Evolutionary conservation across 2,113 vertebrate genomes (phyloP).

Genomic region (Thomomys bottae): DNA sequence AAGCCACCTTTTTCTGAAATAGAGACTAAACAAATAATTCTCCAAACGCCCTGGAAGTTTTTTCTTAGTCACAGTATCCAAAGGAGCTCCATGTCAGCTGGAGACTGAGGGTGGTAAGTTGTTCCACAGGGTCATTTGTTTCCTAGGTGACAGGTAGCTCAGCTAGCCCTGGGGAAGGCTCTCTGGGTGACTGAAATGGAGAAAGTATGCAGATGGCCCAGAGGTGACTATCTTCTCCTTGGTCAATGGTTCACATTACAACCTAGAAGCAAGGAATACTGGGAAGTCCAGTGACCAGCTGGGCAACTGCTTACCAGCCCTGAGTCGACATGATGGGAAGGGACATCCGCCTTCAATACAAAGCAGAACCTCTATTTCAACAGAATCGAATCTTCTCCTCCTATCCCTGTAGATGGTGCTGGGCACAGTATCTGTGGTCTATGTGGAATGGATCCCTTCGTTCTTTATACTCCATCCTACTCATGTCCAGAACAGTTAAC

Average conservation of each 20-base stretch:
- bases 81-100: not conserved
- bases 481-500: not conserved
- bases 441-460: not conserved
- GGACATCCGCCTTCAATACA: not conserved
- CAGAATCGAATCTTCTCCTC: not conserved
- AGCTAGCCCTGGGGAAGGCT: not conserved
- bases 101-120: not conserved
- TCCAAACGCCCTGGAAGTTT: not conserved
- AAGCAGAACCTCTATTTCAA: not conserved
- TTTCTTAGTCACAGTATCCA: not conserved
- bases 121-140: not conserved
- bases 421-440: not conserved
- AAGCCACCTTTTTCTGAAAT: not conserved
- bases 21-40: not conserved
- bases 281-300: not conserved
- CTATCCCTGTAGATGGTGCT: not conserved
- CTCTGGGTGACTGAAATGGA: not conserved
- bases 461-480: accelerated
- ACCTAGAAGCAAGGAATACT: not conserved
- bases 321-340: not conserved
- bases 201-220: not conserved
- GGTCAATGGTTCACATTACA: not conserved
- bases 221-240: not conserved
- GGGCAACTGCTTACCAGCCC: not conserved
- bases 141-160: not conserved